phyloP scores from a whole-genome alignment of 92 coral and sea anemone species.

The Porites cylindrica region DNA sequence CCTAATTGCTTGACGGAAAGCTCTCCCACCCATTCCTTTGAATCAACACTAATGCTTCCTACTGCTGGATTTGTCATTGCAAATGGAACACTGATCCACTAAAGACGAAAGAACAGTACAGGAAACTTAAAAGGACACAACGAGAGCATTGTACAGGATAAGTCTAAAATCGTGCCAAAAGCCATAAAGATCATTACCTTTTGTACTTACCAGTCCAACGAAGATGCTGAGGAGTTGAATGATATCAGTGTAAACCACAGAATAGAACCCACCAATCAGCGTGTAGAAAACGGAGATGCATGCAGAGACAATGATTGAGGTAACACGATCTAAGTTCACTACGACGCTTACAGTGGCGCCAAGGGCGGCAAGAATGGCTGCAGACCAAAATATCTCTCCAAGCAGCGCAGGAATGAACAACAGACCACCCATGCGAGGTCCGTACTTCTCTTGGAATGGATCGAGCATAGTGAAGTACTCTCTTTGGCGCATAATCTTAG shows the following conservation, averaged over 20 bases:
- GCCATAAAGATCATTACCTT: too few species aligned
- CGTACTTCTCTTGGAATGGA: conserved; percentile 92
- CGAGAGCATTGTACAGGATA: not conserved
- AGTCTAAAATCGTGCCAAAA: too few species aligned
- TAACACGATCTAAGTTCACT: conserved; percentile 60
- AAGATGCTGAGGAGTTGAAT: conserved; percentile 89
- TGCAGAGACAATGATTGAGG: conserved; percentile 81
- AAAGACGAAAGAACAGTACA: not conserved
- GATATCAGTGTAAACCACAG: conserved; percentile 95
- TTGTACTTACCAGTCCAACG: conserved; percentile 84
- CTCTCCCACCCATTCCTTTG: conserved; percentile 76
- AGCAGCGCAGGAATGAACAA: conserved; percentile 92
- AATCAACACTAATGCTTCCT: conserved; percentile 52
- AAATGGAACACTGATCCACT: conserved; percentile 96
- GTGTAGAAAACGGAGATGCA: conserved; percentile 92
- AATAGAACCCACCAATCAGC: conserved; percentile 91
- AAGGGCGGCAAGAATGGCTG: conserved; percentile 90
- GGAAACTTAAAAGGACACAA: not conserved
- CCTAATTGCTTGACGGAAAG: conserved; percentile 67
- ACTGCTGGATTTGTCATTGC: conserved; percentile 86
- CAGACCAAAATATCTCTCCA: conserved; percentile 96
- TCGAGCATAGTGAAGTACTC: conserved; percentile 93
- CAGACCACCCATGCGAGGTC: conserved; percentile 93
- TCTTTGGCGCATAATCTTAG: conserved; percentile 87
- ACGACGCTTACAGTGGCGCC: conserved; percentile 96